Conservation (phyloP, 2,113 vertebrate species). For the Rhombomys opimus region DNA sequence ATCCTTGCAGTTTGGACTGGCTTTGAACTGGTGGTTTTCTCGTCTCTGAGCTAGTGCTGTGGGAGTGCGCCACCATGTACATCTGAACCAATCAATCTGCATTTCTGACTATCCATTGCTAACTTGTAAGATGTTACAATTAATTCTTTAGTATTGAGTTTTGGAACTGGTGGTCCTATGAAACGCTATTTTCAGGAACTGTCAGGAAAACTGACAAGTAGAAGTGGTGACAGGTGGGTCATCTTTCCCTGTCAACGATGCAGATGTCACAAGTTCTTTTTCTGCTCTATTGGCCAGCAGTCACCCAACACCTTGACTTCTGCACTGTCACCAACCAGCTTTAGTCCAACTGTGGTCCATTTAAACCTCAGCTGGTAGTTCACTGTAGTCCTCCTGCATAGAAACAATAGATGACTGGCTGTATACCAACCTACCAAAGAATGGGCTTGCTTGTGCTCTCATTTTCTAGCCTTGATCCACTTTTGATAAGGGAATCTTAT, state of each 20-base stretch:
- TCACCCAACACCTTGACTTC: neutral
- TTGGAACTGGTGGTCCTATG: neutral
- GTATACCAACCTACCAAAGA: rapidly evolving
- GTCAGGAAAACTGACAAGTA: neutral
- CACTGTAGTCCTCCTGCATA: neutral
- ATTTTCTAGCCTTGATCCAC: neutral
- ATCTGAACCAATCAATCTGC: neutral
- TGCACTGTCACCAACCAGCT: neutral
- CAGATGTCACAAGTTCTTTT: too few relatives aligned
- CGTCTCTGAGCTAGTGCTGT: neutral
- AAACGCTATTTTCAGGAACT: neutral
- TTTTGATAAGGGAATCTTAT: neutral
- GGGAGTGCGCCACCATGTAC: too few relatives aligned
- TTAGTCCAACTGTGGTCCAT: too few relatives aligned
- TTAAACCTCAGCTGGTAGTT: neutral
- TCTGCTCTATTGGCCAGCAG: neutral
- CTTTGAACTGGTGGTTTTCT: neutral
- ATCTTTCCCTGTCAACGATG: neutral
- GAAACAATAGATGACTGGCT: too few relatives aligned
- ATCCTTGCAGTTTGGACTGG: neutral
- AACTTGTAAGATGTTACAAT: neutral
- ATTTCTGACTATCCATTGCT: neutral
- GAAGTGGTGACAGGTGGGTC: neutral
- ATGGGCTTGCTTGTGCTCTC: neutral
- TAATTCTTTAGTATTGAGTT: neutral